A percentile compares a stretch with the other conserved stretches of the same genome.
These are phyloP conservation scores for Bombus confusus DNA, from an alignment of 1,140 invertebrate genomes.

Conservation along the genomic window DNA sequence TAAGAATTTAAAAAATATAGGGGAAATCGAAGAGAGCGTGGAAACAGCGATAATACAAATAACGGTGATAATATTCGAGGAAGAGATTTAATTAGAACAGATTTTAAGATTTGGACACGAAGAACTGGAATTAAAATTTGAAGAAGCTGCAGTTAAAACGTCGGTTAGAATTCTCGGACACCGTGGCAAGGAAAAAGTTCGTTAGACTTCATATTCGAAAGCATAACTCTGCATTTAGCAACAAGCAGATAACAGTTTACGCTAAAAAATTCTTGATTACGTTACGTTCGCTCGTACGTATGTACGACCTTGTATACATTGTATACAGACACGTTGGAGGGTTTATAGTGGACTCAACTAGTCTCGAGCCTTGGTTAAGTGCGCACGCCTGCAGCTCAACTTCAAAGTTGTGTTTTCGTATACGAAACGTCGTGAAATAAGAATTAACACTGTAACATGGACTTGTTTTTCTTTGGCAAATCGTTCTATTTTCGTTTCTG, in stretches of 20 bases:
- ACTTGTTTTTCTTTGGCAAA: background rate
- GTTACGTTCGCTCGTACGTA: background rate
- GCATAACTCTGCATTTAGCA: background rate
- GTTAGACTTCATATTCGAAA: background rate
- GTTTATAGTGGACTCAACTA: background rate
- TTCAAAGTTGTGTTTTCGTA: background rate
- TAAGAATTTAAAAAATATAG: background rate
- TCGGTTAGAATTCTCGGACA: background rate
- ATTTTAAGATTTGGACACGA: no score
- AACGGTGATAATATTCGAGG: background rate
- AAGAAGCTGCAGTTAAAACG: background rate
- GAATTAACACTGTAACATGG: background rate
- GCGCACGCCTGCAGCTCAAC: background rate
- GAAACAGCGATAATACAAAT: background rate
- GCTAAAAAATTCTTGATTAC: slow-evolving; percentile 22
- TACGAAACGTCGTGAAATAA: background rate
- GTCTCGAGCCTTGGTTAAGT: background rate
- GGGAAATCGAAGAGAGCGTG: no score
- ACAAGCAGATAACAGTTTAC: background rate
- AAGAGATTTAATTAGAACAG: no score
- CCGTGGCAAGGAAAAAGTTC: background rate
- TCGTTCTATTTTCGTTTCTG: background rate
- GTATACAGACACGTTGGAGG: background rate
- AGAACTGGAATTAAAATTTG: background rate
- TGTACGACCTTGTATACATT: background rate